phyloP scores from a whole-genome alignment of 2,797 vertebrate genomes.

The Phalanger gymnotis region DNA sequence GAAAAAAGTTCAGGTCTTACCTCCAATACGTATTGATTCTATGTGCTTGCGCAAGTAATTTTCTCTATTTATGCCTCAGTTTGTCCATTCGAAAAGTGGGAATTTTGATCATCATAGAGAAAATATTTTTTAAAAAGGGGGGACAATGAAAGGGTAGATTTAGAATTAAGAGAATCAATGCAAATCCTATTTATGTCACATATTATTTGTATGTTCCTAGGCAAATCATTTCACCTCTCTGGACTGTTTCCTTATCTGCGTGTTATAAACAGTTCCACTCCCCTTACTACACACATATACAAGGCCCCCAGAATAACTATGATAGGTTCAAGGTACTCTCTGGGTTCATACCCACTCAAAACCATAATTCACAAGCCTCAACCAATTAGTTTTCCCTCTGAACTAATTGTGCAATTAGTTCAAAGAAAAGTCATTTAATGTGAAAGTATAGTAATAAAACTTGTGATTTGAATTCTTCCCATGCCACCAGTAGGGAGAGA shows the following conservation, averaged over 20 bases:
- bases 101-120: not conserved
- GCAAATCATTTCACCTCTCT: not conserved
- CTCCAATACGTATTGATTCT: not conserved
- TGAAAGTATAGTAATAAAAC: not conserved
- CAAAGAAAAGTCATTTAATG: no score
- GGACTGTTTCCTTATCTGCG: not conserved
- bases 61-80: not conserved
- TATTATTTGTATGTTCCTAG: not conserved
- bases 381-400: not conserved
- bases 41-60: not conserved
- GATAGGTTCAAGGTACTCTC: not conserved
- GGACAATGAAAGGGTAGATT: not conserved
- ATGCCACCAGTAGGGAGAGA: not conserved
- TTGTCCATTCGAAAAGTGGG: not conserved
- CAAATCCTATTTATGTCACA: not conserved
- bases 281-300: not conserved
- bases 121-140: not conserved
- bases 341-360: not conserved
- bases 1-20: not conserved
- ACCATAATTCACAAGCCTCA: not conserved
- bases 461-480: not conserved
- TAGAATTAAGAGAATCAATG: not conserved
- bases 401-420: no score
- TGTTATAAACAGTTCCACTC: not conserved
- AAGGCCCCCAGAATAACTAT: not conserved